A percentile compares a stretch with the other conserved stretches of the same genome.
Conservation (phyloP, 2,113 vertebrate genomes). For the Psilopsiagon aurifrons region DNA sequence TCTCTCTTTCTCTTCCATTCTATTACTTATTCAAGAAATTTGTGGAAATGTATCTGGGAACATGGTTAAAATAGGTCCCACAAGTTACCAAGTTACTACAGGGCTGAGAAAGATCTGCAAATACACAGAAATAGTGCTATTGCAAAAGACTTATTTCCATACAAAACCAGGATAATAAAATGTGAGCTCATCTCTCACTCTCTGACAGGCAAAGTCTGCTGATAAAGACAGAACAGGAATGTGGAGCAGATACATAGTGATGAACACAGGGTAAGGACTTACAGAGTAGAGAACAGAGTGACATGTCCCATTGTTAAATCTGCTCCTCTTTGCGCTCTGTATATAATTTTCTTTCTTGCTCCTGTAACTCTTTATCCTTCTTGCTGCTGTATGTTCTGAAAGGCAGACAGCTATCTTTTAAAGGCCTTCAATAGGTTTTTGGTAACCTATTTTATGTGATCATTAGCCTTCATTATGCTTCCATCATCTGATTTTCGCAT, state of each 20-base stretch:
- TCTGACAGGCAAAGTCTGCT: constrained; percentile 27
- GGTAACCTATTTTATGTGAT: constrained; percentile 51
- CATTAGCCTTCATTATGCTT: constrained; percentile 53
- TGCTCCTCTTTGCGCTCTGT: constrained; percentile 29
- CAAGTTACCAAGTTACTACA: not conserved
- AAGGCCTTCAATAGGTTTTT: constrained; percentile 31
- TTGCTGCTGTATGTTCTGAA: constrained; percentile 33
- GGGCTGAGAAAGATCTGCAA: not conserved
- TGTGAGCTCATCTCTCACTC: not conserved
- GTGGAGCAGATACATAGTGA: constrained; percentile 4
- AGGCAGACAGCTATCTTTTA: constrained; percentile 31
- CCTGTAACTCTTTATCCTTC: constrained; percentile 28
- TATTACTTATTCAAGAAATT: not conserved
- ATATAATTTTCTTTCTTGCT: constrained; percentile 14
- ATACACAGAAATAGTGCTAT: not conserved
- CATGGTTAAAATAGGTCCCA: not conserved
- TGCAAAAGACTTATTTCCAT: not conserved
- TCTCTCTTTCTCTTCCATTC: not conserved
- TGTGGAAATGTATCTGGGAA: not conserved
- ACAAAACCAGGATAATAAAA: not conserved
- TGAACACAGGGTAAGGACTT: constrained; percentile 27
- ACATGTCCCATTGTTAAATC: constrained; percentile 41
- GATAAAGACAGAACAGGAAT: constrained; percentile 28
- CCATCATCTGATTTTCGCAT: constrained; percentile 17
- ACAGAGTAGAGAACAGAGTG: constrained; percentile 10